Evolutionary conservation across 1,140 invertebrate species (phyloP).

Genomic region (Choristoneura fumiferana): DNA sequence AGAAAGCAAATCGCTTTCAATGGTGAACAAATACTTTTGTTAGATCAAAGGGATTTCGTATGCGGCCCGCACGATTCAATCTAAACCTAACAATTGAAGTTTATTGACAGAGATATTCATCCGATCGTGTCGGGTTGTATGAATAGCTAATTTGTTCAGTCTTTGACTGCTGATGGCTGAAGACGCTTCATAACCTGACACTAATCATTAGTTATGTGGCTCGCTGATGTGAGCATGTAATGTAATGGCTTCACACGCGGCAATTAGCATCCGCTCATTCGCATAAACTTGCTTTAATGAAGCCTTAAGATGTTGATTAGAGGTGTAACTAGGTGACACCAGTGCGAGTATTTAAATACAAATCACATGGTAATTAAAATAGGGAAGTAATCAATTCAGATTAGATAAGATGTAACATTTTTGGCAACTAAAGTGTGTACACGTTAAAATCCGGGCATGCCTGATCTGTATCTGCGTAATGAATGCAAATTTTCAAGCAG

Average conservation of each 20-base stretch:
- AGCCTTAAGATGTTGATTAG: background rate
- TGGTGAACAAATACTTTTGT: slow-evolving; percentile 37
- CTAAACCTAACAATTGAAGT: slow-evolving; percentile 20
- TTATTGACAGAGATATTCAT: slow-evolving; percentile 37
- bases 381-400: too few relatives aligned
- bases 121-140: slow-evolving; percentile 19
- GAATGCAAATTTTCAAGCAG: too few relatives aligned
- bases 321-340: background rate
- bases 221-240: slow-evolving; percentile 15
- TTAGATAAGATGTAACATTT: too few relatives aligned
- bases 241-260: slow-evolving; percentile 20
- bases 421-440: too few relatives aligned
- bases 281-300: background rate
- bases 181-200: slow-evolving; percentile 21
- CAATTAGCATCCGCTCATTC: background rate
- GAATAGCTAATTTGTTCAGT: slow-evolving; percentile 20
- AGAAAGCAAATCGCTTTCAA: slow-evolving; percentile 54
- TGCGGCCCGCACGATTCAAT: slow-evolving; percentile 31
- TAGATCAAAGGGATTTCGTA: slow-evolving; percentile 37
- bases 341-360: too few relatives aligned
- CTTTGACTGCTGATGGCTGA: background rate
- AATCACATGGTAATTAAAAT: too few relatives aligned
- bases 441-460: too few relatives aligned
- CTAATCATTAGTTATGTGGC: slow-evolving; percentile 32
- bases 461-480: too few relatives aligned